Base-by-base conservation (phyloP, 2,113 vertebrate genomes). In the Tricholaema leucomelas region DNA sequence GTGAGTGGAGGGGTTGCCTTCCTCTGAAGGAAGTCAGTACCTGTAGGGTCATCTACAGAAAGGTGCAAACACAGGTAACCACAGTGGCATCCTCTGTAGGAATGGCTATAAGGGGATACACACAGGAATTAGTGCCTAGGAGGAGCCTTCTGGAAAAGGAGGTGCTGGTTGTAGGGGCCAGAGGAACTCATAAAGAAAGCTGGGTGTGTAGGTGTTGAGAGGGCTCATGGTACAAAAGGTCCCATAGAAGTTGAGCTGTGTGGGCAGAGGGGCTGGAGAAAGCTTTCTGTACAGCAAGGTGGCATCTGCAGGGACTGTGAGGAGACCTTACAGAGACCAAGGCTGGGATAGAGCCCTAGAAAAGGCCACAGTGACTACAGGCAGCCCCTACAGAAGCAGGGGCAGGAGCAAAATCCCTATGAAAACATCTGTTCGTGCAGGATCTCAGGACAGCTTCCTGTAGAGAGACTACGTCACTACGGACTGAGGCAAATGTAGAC, bases 81-180 rank as follows among this genome's bases (percentile, higher is more conserved):
- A 1, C 54, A 16, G 12, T 0, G 1, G 12, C 4, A 2, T 5
- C 50, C 3, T 10, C 55, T 44, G 6, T 7, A 48, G 19, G 30
- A 46, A 42, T 1, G 2, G 10, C 64, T 61, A 4, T 1, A 70
- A 15, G 2, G 1, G 0, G 3, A 8, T 2, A 18, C 18, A 19
- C 8, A 2, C 0, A 24, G 48, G 24, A 74, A 58, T 15, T 1
- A 25, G 31, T 1, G 20, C 6, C 35, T 66, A 15, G 33, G 23
- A 40, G 6, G 2, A 79, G 16, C 20, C 20, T 61, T 35, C 44
- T 12, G 28, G 31, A 56, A 60, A 79, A 90, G n/a, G 18, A 54
- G 6, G 7, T 3, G 24, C 28, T 64, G 21, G 36, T 54, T 46
- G 15, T 6, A 40, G 30, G 50, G 42, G 38, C 15, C 6, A 8